Evolutionary conservation across 2,113 vertebrate genomes (phyloP).

Genomic region (Quiscalus mexicanus): DNA sequence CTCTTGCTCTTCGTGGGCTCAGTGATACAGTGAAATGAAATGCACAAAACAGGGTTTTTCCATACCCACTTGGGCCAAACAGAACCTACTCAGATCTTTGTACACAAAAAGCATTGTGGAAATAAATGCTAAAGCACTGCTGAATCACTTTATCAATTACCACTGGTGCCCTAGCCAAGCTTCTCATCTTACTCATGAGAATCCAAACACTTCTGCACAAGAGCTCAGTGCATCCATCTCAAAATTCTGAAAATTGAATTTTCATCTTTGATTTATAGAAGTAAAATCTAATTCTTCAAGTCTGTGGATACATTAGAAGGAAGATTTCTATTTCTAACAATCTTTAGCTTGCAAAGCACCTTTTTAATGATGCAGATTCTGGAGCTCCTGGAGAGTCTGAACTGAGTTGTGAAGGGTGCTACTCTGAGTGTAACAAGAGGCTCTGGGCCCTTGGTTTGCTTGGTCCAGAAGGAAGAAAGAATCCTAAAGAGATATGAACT

Average conservation of each 20-base stretch:
- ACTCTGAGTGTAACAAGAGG: not conserved
- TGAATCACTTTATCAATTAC: not conserved
- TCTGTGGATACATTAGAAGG: fast-evolving
- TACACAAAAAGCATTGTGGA: not conserved
- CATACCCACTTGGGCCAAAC: not conserved
- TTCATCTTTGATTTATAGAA: not conserved
- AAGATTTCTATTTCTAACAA: not conserved
- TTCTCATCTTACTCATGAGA: not conserved
- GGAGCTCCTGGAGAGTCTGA: not conserved
- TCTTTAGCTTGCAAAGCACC: not conserved
- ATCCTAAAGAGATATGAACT: not conserved
- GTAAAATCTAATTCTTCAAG: not conserved
- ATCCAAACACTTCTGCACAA: not conserved
- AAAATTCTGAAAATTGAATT: not conserved
- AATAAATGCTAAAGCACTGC: not conserved
- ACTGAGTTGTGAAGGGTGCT: not conserved
- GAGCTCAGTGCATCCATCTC: not conserved
- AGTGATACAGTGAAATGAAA: not conserved
- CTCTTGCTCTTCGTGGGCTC: not conserved
- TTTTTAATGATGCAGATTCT: not conserved
- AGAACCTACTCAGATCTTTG: not conserved
- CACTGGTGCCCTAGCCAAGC: too few species aligned
- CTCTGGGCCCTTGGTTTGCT: not conserved
- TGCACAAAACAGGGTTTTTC: not conserved
- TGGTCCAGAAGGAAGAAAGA: not conserved